Base-by-base conservation (phyloP, 1,140 invertebrate species). In the Ganaspis sp. region DNA sequence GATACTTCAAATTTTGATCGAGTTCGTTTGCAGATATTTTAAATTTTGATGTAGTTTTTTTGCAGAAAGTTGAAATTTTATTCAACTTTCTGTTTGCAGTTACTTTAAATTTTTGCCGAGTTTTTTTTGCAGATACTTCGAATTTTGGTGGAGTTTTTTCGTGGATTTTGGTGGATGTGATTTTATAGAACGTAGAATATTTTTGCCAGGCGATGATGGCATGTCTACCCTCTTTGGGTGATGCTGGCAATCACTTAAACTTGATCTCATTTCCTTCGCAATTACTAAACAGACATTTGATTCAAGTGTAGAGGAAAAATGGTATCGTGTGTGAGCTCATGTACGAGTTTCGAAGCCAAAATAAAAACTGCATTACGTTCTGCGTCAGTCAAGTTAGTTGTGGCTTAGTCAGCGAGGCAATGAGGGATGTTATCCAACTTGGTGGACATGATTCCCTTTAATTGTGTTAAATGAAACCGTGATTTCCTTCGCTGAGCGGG, bases 211-310 rank as follows among this genome's bases (percentile, higher is more conserved):
- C 38, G 54, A 58, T 73, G 29, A 12, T 23, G 54, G n/a, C 70
- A 71, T 17, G 40, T 64, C 26, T 54, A 72, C 53, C 69, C 74
- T 82, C 72, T 78, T 74, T 64, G 69, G 74, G 77, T 58, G 70
- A 72, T 77, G 80, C 76, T 45, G 64, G 78, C 81, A 81, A 84
- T 86, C 84, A 86, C 79, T 87, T 84, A 86, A 86, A 87, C 86
- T 87, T 88, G 86, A 88, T 88, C 84, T 87, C 86, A 87, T 87
- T 88, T 88, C 85, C 87, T 88, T 86, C 77, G 84, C 80, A 83
- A 84, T 86, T 85, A 82, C 75, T 79, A 78, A n/a, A 49, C 45
- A 26, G 58, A 64, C 58, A 64, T 64, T 64, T 4, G 23, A 64
- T 29, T 64, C 58, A 64, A 64, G 58, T 64, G 58, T 64, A 29